These are phyloP conservation scores for Chloroceryle aenea DNA, from an alignment of 2,113 vertebrate species.

Conservation along the genomic window DNA sequence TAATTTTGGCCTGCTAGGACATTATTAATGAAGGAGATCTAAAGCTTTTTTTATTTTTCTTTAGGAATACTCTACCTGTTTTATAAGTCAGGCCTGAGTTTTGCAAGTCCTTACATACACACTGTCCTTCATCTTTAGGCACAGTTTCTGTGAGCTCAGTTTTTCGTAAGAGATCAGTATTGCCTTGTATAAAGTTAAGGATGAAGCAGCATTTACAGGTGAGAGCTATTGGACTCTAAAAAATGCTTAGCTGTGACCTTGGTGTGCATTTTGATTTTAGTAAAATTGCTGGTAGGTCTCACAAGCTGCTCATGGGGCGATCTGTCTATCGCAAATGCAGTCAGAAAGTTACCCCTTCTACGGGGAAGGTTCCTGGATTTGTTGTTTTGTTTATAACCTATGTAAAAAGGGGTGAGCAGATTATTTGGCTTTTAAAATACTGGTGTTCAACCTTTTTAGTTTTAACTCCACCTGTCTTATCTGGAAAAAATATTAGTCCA, in stretches of 20 bases:
- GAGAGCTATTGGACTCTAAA: constrained; percentile 19
- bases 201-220: constrained; percentile 11
- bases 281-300: neutral
- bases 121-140: neutral
- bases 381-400: neutral
- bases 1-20: neutral
- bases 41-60: neutral
- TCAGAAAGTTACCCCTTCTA: accelerated
- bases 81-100: neutral
- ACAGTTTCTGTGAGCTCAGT: neutral
- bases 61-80: neutral
- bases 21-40: neutral
- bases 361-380: neutral
- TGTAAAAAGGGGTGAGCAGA: neutral
- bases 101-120: neutral
- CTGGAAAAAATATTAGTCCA: neutral
- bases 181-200: neutral
- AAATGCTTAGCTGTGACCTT: constrained; percentile 13
- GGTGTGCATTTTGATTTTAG: neutral
- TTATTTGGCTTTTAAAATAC: neutral
- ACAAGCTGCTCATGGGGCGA: neutral
- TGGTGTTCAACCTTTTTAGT: neutral
- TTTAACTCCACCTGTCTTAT: neutral
- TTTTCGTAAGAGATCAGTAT: neutral
- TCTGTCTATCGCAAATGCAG: neutral